Conservation (phyloP, 2,888 invertebrate genomes). For the Pocota personata region DNA sequence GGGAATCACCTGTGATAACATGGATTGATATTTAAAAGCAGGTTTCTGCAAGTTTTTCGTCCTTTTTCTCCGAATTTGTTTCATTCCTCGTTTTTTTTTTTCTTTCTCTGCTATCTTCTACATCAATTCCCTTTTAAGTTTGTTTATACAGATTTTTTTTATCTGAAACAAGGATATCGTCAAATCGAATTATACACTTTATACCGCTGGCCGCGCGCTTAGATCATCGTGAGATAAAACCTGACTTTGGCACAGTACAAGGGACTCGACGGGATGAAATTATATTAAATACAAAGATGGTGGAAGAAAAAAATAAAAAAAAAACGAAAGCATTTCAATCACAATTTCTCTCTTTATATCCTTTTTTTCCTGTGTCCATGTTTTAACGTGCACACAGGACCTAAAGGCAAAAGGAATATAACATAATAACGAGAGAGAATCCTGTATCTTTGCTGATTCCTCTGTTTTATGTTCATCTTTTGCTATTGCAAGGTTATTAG, state of each 20-base stretch:
- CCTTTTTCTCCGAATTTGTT: conserved; percentile 1
- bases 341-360: conserved; percentile 25
- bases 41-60: background rate
- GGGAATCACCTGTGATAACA: conserved; percentile 55
- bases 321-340: conserved; percentile 45
- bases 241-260: conserved; percentile 27
- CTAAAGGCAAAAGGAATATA: conserved; percentile 1
- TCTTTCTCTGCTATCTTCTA: background rate
- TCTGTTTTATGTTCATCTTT: conserved; percentile 64
- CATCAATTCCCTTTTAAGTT: conserved; percentile 36
- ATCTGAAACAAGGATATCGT: conserved; percentile 44
- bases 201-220: background rate
- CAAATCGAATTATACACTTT: conserved; percentile 50
- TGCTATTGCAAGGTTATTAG: conserved; percentile 54
- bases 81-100: too few species aligned
- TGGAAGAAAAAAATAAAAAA: background rate
- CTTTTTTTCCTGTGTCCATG: conserved; percentile 26
- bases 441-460: conserved; percentile 51
- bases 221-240: conserved; percentile 13
- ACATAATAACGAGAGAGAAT: conserved; percentile 12
- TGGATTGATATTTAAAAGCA: conserved; percentile 39
- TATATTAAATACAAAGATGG: conserved; percentile 16
- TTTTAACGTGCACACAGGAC: conserved; percentile 5
- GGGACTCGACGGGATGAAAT: conserved; percentile 19
- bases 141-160: conserved; percentile 21